Conservation (phyloP, 1,140 invertebrate species). For the Scaptomyza hsui region DNA sequence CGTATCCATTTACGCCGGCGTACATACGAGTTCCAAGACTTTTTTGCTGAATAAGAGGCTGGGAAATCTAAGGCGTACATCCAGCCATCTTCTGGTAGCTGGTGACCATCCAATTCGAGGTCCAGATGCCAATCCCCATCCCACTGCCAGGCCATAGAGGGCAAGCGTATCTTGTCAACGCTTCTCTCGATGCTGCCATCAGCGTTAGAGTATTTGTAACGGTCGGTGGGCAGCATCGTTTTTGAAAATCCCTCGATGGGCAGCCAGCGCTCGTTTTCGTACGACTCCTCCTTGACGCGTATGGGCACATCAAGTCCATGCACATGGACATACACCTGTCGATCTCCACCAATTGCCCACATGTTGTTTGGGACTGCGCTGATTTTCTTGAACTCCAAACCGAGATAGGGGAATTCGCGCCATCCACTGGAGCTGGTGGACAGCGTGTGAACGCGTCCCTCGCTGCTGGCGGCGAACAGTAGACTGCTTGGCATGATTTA, state of each 20-base stretch:
- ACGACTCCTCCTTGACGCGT: constrained; percentile 94
- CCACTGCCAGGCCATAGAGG: constrained; percentile 97
- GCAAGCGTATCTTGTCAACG: constrained; percentile 92
- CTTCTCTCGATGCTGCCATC: constrained; percentile 91
- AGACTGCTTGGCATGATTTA: constrained; percentile 88
- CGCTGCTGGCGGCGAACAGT: constrained; percentile 93
- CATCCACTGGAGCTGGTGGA: constrained; percentile 91
- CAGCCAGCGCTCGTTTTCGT: constrained; percentile 97
- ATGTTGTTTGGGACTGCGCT: constrained; percentile 92
- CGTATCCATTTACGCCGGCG: constrained; percentile 93
- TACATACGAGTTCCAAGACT: constrained; percentile 96
- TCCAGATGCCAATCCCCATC: constrained; percentile 96
- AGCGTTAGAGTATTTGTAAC: constrained; percentile 92
- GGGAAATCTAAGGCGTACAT: constrained; percentile 97
- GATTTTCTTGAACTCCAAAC: constrained; percentile 94
- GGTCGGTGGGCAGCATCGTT: constrained; percentile 92
- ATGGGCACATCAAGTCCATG: constrained; percentile 95
- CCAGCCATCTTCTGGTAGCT: constrained; percentile 95
- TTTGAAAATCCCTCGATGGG: constrained; percentile 94
- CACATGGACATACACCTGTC: constrained; percentile 95
- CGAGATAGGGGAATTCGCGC: constrained; percentile 92
- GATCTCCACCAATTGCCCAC: constrained; percentile 96
- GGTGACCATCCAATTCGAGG: constrained; percentile 93
- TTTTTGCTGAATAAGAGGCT: constrained; percentile 91
- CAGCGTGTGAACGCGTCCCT: constrained; percentile 92